phyloP scores from a whole-genome alignment of 2,797 vertebrate species.

The Poecilia picta region DNA sequence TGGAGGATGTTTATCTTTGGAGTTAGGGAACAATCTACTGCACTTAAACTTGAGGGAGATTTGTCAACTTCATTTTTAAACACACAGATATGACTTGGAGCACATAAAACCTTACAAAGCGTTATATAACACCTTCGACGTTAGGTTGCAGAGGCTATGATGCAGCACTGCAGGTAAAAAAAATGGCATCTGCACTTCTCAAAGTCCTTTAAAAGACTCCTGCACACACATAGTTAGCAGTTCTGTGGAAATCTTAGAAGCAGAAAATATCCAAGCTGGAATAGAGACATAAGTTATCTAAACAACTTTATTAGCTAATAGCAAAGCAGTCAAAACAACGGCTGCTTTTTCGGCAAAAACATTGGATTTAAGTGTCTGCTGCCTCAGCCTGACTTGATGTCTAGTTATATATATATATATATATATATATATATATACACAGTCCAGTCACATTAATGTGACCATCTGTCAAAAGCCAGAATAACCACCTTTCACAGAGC shows the following conservation, averaged over 20 bases:
- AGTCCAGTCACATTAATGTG: no score
- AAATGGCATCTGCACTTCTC: neutral
- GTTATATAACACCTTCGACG: neutral
- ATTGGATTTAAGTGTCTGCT: no score
- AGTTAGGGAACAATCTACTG: neutral
- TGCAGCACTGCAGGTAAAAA: neutral
- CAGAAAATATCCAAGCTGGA: neutral
- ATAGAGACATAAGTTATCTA: neutral
- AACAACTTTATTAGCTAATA: neutral
- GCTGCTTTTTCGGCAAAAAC: no score
- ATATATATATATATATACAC: no score
- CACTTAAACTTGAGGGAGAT: neutral
- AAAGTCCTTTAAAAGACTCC: neutral
- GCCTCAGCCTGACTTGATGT: no score
- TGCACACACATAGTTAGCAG: neutral
- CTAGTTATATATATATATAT: no score
- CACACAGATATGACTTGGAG: neutral
- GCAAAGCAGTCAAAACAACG: no score
- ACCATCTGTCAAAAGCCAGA: no score
- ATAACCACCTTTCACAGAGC: no score
- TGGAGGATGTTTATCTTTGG: slow-evolving; percentile 13
- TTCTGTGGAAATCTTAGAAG: neutral
- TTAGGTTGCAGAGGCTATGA: neutral
- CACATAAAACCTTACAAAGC: neutral
- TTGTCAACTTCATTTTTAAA: neutral